These are phyloP conservation scores for Siderastrea radians DNA, from an alignment of 92 coral and sea anemone genomes.

Conservation along the genomic window DNA sequence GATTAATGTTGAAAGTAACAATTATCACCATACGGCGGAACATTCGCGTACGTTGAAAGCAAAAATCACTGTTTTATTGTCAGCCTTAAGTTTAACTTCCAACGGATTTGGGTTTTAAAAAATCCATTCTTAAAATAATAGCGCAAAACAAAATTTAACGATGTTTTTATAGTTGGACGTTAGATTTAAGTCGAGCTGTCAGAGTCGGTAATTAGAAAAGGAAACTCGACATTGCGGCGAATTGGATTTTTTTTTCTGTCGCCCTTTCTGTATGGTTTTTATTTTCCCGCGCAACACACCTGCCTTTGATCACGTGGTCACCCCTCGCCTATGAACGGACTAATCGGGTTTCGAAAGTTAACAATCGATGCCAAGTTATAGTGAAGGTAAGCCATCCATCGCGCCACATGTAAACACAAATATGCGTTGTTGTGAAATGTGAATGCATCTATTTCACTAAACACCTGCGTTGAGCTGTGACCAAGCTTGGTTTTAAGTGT, in stretches of 20 bases:
- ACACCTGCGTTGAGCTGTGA: slow-evolving; percentile 50
- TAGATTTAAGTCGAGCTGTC: background rate
- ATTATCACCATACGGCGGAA: slow-evolving; percentile 29
- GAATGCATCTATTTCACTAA: slow-evolving; percentile 41
- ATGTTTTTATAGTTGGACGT: background rate
- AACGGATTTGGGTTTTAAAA: background rate
- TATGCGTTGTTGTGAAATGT: slow-evolving; percentile 55
- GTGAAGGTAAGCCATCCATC: slow-evolving; percentile 63
- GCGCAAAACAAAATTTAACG: background rate
- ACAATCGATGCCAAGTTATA: slow-evolving; percentile 71
- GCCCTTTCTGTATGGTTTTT: slow-evolving; percentile 3
- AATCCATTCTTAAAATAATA: background rate
- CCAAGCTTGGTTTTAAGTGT: slow-evolving; percentile 33
- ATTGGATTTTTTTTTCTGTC: background rate
- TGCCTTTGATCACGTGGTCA: slow-evolving; percentile 39
- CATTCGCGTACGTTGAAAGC: slow-evolving; percentile 21
- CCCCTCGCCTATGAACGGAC: slow-evolving; percentile 17
- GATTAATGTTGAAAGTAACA: slow-evolving; percentile 45
- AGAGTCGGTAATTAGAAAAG: background rate
- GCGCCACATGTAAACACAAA: slow-evolving; percentile 78
- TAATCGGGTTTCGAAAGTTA: slow-evolving; percentile 43
- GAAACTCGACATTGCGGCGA: background rate
- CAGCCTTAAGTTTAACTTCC: background rate
- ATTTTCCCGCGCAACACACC: slow-evolving; percentile 40
- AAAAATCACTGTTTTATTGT: slow-evolving; percentile 2